Conservation (phyloP, 2,797 vertebrate genomes). For the Podargus strigoides region DNA sequence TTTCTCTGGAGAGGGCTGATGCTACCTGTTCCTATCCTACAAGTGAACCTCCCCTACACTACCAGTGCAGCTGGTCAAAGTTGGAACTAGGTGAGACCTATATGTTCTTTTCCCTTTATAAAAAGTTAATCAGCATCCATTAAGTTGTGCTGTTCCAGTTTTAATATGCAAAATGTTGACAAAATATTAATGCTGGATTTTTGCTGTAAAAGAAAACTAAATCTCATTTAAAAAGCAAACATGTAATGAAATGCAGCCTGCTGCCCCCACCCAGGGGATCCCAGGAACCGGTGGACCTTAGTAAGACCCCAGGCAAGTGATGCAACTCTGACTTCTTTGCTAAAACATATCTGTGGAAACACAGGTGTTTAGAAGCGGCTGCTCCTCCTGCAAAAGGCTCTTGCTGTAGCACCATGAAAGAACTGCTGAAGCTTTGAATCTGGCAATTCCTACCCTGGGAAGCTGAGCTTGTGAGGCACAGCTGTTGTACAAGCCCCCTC, state of each 20-base stretch:
- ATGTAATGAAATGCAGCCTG: not conserved
- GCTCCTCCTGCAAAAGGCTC: not conserved
- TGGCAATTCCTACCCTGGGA: not conserved
- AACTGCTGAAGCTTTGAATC: not conserved
- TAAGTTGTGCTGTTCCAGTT: not conserved
- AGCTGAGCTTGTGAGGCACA: not conserved
- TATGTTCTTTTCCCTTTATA: not conserved
- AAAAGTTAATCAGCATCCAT: not conserved
- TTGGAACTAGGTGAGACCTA: not conserved
- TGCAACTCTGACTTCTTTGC: not conserved
- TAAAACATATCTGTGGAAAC: not conserved
- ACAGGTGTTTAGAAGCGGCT: not conserved
- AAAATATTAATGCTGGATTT: not conserved
- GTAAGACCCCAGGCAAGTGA: not conserved
- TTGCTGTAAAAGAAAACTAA: not conserved
- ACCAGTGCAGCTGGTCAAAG: not conserved
- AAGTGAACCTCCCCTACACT: not conserved
- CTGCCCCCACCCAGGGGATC: not conserved
- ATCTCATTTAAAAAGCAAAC: not conserved
- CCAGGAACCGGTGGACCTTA: not conserved
- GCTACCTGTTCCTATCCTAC: not conserved
- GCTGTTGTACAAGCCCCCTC: not conserved
- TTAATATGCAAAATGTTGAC: not conserved
- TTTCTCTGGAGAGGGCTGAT: not conserved
- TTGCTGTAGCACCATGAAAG: not conserved